A percentile compares a stretch with the other conserved stretches of the same genome.
Evolutionary conservation across 2,888 invertebrate genomes (phyloP).

Genomic region (Hirtodrosophila alboralis): DNA sequence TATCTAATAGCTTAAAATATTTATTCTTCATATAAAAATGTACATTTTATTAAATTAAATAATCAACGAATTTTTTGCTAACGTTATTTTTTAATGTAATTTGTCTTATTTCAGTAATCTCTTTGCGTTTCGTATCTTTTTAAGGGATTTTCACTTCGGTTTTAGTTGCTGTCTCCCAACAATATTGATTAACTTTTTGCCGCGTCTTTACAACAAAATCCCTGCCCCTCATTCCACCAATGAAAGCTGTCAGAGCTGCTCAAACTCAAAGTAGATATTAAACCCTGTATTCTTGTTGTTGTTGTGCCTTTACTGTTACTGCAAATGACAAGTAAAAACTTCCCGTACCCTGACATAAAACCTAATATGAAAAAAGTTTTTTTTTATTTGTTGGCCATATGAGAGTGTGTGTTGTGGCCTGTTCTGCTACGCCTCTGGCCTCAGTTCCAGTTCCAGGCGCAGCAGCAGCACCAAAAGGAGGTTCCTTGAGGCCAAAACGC

Average conservation of each 20-base stretch:
- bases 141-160: conserved; percentile 16
- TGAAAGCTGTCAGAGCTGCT: conserved; percentile 51
- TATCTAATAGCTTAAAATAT: too few relatives aligned
- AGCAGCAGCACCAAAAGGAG: too few relatives aligned
- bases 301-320: conserved; percentile 21
- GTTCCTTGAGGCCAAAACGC: conserved; percentile 23
- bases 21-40: too few relatives aligned
- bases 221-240: conserved; percentile 28
- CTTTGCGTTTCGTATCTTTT: conserved; percentile 2
- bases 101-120: conserved; percentile 25
- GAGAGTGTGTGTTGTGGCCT: conserved; percentile 7
- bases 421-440: conserved; percentile 5
- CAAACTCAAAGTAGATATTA: conserved; percentile 39
- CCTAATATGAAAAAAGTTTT: conserved; percentile 51
- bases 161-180: conserved; percentile 33
- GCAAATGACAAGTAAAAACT: conserved; percentile 52
- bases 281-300: conserved; percentile 16
- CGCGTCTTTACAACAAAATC: conserved; percentile 53
- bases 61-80: conserved; percentile 2
- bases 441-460: background rate
- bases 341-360: conserved; percentile 28
- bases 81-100: conserved; percentile 14
- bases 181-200: conserved; percentile 61
- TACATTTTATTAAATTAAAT: too few relatives aligned
- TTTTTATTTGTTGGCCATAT: conserved; percentile 19